Conservation (phyloP, 2,113 vertebrate species). For the Condylura cristata region DNA sequence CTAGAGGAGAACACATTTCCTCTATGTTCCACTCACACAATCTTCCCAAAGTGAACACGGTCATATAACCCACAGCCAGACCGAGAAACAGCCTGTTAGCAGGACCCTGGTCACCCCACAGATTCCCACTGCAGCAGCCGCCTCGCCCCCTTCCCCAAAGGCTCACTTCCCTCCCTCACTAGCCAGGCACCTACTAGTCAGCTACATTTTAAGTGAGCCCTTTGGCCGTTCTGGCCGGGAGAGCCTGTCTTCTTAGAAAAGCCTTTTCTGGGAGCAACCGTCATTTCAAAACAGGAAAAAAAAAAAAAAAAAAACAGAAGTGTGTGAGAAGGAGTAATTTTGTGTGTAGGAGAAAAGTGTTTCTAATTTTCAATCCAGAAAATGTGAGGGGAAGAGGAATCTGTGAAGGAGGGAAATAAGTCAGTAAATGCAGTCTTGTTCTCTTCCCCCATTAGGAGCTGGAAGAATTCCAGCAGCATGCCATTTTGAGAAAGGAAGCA, state of each 20-base stretch:
- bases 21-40: background rate
- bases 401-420: background rate
- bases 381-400: constrained; percentile 54
- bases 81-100: background rate
- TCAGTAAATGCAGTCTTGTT: background rate
- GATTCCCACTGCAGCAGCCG: background rate
- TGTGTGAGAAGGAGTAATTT: constrained; percentile 64
- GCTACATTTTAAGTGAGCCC: background rate
- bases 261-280: constrained; percentile 42
- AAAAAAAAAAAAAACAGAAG: background rate
- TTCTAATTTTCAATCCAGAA: constrained; percentile 72
- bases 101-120: background rate
- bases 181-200: background rate
- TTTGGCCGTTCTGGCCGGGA: background rate
- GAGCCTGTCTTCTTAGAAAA: background rate
- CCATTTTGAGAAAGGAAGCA: constrained; percentile 26
- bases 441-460: background rate
- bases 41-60: background rate
- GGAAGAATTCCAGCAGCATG: constrained; percentile 29
- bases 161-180: background rate
- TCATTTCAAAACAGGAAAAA: constrained; percentile 45
- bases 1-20: background rate
- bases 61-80: background rate
- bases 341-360: constrained; percentile 76
- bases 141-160: background rate